Evolutionary conservation across 2,888 invertebrate species (phyloP).

Genomic region (Koerneria pararmatus): DNA sequence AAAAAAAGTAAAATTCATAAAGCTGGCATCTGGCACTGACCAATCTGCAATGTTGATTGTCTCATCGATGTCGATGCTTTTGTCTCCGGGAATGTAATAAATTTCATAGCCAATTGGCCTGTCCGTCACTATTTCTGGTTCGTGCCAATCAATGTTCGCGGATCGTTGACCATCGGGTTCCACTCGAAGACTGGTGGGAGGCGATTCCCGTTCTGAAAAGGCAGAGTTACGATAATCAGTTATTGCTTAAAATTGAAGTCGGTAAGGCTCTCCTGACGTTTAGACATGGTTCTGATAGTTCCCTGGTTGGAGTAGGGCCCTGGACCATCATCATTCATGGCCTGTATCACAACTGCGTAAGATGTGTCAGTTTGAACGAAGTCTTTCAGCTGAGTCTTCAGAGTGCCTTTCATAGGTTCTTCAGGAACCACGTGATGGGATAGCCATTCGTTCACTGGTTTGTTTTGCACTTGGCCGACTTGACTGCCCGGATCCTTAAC

Average conservation of each 20-base stretch:
- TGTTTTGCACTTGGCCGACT: constrained; percentile 55
- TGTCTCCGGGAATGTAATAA: constrained; percentile 54
- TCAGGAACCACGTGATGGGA: constrained; percentile 35
- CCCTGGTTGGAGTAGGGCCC: constrained; percentile 58
- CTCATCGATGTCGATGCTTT: constrained; percentile 56
- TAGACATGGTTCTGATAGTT: constrained; percentile 52
- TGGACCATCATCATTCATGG: constrained; percentile 56
- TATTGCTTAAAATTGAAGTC: background rate
- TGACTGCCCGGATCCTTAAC: constrained; percentile 44
- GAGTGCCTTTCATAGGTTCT: constrained; percentile 22
- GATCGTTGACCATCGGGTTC: constrained; percentile 53
- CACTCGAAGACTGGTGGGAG: constrained; percentile 53
- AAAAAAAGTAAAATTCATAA: background rate
- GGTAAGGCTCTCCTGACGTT: constrained; percentile 29
- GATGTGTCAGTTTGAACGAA: constrained; percentile 54
- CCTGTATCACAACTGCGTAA: constrained; percentile 58
- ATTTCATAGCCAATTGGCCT: constrained; percentile 53
- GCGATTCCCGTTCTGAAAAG: constrained; percentile 48
- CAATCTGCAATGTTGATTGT: constrained; percentile 42
- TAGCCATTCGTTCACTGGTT: constrained; percentile 56
- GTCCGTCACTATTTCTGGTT: constrained; percentile 39
- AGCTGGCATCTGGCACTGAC: constrained; percentile 18
- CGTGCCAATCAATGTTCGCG: constrained; percentile 51
- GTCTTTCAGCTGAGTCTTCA: constrained; percentile 45
- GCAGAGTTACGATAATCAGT: background rate